These are phyloP conservation scores for Myotis yumanensis DNA, from an alignment of 2,113 vertebrate species.

Conservation along the genomic window DNA sequence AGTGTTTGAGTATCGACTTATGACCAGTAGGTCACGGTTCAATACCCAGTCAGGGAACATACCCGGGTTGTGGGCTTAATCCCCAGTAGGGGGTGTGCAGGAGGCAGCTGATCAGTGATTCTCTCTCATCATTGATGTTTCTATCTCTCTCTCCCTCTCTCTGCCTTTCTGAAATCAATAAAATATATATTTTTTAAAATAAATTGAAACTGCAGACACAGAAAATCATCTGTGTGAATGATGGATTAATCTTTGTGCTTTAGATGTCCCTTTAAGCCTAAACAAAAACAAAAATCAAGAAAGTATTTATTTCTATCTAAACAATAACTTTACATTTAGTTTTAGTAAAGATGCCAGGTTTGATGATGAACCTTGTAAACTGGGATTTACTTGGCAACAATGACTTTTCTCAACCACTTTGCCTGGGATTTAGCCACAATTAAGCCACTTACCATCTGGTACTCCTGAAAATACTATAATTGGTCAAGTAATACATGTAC, in stretches of 20 bases:
- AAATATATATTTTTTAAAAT: not conserved
- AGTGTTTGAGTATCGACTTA: too few relatives aligned
- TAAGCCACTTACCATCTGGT: slow-evolving; percentile 18
- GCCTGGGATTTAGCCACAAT: slow-evolving; percentile 9
- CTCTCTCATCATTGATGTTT: too few relatives aligned
- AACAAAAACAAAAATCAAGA: not conserved
- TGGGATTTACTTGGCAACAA: not conserved
- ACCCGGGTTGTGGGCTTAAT: too few relatives aligned
- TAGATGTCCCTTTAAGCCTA: not conserved
- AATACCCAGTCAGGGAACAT: too few relatives aligned
- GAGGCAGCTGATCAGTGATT: too few relatives aligned
- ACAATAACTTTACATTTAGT: not conserved
- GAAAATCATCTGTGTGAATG: slow-evolving; percentile 2
- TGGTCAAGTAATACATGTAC: slow-evolving; percentile 9
- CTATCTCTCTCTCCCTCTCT: too few relatives aligned
- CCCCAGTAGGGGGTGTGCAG: too few relatives aligned
- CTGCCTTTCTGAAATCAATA: too few relatives aligned
- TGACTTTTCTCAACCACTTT: slow-evolving; percentile 39
- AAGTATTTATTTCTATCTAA: not conserved
- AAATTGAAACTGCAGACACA: not conserved
- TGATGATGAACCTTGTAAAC: not conserved
- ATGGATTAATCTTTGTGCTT: not conserved
- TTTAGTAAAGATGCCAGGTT: slow-evolving; percentile 21
- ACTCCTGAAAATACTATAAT: slow-evolving; percentile 33
- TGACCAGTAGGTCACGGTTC: too few relatives aligned